Conservation (phyloP, 2,797 vertebrate species). For the Microcaecilia unicolor region DNA sequence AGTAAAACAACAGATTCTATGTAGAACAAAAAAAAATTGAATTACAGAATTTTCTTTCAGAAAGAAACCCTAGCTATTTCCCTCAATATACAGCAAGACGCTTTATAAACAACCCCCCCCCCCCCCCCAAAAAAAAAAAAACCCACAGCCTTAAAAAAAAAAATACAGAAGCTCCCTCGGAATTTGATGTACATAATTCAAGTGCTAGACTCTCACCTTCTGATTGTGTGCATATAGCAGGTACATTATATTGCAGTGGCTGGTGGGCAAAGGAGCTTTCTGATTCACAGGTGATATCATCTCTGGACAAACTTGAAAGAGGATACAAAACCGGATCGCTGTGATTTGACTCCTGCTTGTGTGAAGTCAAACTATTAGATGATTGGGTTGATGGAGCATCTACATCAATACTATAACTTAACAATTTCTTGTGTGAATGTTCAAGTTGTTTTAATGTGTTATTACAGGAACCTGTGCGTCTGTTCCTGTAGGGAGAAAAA, state of each 20-base stretch:
- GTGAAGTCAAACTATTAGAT: constrained; percentile 7
- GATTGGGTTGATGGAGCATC: constrained; percentile 21
- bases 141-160: too few relatives aligned
- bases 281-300: constrained; percentile 16
- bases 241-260: constrained; percentile 18
- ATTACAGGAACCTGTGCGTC: constrained; percentile 45
- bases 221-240: constrained; percentile 19
- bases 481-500: constrained; percentile 27
- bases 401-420: constrained; percentile 17
- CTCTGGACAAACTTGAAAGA: background rate
- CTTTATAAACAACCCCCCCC: too few relatives aligned
- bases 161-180: too few relatives aligned
- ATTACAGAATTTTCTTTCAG: too few relatives aligned
- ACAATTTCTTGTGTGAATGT: constrained; percentile 34
- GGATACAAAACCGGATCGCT: constrained; percentile 5
- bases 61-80: too few relatives aligned
- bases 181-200: accelerated
- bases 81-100: too few relatives aligned
- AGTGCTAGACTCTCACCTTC: constrained; percentile 43
- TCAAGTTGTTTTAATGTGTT: constrained; percentile 25
- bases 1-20: constrained; percentile 85
- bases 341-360: constrained; percentile 15
- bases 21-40: constrained; percentile 37
- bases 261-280: constrained; percentile 19
- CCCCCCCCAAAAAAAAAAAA: too few relatives aligned